Percentiles rank a stretch among this genome's conserved stretches.
These are phyloP conservation scores for Schizopygopsis pylzovi DNA, from an alignment of 2,797 vertebrate species.

Conservation along the genomic window DNA sequence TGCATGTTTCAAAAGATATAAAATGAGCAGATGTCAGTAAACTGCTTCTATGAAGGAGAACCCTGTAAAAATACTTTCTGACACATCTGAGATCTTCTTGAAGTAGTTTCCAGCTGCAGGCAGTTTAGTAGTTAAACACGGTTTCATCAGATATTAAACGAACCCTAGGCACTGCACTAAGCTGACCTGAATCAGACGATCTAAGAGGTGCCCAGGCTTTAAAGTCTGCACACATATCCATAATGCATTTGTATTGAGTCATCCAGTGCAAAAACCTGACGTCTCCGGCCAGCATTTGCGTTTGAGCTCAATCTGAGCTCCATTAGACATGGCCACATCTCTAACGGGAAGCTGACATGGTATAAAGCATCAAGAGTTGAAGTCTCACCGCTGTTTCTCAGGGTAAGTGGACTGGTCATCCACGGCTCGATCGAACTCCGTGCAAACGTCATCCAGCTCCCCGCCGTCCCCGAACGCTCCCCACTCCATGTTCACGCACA, in stretches of 20 bases:
- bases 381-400: conserved; percentile 86
- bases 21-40: neutral
- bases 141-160: neutral
- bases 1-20: neutral
- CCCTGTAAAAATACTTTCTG: neutral
- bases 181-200: neutral
- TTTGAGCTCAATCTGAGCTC: neutral
- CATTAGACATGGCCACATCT: neutral
- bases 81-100: neutral
- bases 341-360: neutral
- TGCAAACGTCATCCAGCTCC: conserved; percentile 88
- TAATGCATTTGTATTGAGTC: neutral
- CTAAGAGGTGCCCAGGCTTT: neutral
- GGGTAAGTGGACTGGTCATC: conserved; percentile 86
- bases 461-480: conserved; percentile 91
- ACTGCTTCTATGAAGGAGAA: neutral
- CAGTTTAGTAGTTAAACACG: neutral
- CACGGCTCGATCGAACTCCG: conserved; percentile 84
- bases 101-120: neutral
- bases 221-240: neutral
- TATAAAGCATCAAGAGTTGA: neutral
- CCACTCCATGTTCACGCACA: conserved; percentile 98
- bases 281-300: neutral
- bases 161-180: neutral
- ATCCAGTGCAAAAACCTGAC: neutral